Evolutionary conservation across 2,797 vertebrate genomes (phyloP).

Genomic region (Cyclura pinguis): DNA sequence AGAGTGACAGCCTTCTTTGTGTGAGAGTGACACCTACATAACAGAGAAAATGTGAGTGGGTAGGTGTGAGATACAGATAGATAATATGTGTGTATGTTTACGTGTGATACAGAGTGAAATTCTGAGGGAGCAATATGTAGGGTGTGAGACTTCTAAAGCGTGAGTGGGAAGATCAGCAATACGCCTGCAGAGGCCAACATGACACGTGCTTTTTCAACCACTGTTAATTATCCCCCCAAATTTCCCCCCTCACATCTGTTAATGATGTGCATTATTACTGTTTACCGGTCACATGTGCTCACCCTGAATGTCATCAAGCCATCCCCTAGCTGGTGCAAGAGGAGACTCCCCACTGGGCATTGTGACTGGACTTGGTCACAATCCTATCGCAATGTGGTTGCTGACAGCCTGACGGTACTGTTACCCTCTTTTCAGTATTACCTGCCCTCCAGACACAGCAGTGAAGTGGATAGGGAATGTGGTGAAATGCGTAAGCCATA

Average conservation of each 20-base stretch:
- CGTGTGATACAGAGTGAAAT: neutral
- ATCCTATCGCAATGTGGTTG: no score
- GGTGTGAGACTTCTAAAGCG: neutral
- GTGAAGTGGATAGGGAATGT: neutral
- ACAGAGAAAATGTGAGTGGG: neutral
- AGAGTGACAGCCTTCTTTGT: constrained; percentile 12
- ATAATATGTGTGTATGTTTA: neutral
- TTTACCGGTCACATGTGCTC: no score
- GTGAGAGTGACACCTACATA: constrained; percentile 21
- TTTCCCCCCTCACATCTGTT: neutral
- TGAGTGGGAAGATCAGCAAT: neutral
- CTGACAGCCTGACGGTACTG: neutral
- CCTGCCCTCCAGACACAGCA: no score
- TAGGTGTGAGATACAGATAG: neutral
- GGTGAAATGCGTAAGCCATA: neutral
- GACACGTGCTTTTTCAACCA: constrained; percentile 8
- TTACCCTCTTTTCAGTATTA: neutral
- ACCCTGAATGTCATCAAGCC: neutral
- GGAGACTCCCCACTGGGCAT: neutral
- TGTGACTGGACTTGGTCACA: neutral
- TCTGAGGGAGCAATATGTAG: neutral
- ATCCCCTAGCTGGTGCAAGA: neutral
- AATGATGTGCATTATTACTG: neutral
- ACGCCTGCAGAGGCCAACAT: neutral
- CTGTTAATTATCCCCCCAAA: neutral